phyloP scores from a whole-genome alignment of 2,888 invertebrate species.

The Polydrusus tereticollis region DNA sequence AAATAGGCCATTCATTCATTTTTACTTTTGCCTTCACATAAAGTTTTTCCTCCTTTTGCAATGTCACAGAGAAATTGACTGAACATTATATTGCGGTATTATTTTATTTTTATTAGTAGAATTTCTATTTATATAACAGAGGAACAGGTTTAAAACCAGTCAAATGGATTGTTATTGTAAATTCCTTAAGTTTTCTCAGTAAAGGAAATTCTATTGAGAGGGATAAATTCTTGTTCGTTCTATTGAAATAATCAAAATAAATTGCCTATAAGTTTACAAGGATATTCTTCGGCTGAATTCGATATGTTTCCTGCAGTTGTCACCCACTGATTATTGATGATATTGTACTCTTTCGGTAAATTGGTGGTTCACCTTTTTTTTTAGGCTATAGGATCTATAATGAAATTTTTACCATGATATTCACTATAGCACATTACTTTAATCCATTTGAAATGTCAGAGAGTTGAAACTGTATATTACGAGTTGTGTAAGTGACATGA shows the following conservation, averaged over 20 bases:
- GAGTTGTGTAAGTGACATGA: too few species aligned
- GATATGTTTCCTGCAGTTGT: conserved; percentile 2
- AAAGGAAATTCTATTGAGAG: conserved; percentile 31
- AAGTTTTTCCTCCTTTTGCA: conserved; percentile 19
- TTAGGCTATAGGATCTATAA: too few species aligned
- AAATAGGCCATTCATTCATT: background rate
- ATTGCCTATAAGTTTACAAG: conserved; percentile 30
- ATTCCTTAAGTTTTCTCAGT: conserved; percentile 19
- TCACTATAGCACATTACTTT: too few species aligned
- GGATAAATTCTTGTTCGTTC: conserved; percentile 30
- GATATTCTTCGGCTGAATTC: conserved; percentile 21
- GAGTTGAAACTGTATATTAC: too few species aligned
- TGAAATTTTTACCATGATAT: too few species aligned
- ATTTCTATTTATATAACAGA: conserved; percentile 17
- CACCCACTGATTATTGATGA: background rate
- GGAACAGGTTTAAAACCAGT: conserved; percentile 21
- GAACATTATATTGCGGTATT: conserved; percentile 19
- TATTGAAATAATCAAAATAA: conserved; percentile 38
- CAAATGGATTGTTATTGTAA: conserved; percentile 33
- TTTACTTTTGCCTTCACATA: conserved; percentile 18
- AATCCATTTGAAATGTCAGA: too few species aligned
- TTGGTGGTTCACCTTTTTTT: too few species aligned
- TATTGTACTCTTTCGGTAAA: too few species aligned
- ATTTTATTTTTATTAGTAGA: conserved; percentile 33
- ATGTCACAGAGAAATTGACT: conserved; percentile 25